Evolutionary conservation across 1,140 invertebrate species (phyloP).

Genomic region (Aphis gossypii): DNA sequence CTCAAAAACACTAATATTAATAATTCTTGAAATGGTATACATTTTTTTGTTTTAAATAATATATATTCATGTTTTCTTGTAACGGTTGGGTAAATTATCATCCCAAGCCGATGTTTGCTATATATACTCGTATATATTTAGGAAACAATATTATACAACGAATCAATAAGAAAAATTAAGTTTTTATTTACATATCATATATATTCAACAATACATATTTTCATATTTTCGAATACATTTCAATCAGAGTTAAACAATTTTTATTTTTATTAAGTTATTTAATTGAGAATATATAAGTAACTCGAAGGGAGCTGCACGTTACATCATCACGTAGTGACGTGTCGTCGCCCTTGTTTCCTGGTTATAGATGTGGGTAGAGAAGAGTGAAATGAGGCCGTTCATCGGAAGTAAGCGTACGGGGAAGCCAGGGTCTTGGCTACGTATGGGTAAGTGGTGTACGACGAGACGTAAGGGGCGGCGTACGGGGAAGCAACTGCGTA

Average conservation of each 20-base stretch:
- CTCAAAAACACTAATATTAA: too few species aligned
- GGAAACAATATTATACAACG: not conserved
- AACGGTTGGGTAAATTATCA: not conserved
- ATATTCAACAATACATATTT: not conserved
- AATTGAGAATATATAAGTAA: too few species aligned
- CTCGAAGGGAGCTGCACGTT: not conserved
- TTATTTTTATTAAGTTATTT: not conserved
- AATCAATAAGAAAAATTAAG: not conserved
- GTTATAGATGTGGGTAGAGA: not conserved
- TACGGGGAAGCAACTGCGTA: constrained; percentile 25
- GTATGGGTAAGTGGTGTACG: constrained; percentile 44
- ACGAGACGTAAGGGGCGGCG: constrained; percentile 41
- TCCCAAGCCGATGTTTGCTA: not conserved
- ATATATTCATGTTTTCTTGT: not conserved
- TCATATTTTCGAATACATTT: not conserved
- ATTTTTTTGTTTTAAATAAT: not conserved
- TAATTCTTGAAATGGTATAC: too few species aligned
- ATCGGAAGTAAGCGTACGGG: constrained; percentile 45
- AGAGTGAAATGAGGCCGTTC: not conserved
- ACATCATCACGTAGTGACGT: not conserved
- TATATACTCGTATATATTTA: not conserved
- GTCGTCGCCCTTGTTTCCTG: not conserved
- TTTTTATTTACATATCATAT: not conserved
- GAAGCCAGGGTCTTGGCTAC: constrained; percentile 47
- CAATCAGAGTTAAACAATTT: not conserved